phyloP scores from a whole-genome alignment of 2,113 vertebrate species.

The Kryptolebias marmoratus region DNA sequence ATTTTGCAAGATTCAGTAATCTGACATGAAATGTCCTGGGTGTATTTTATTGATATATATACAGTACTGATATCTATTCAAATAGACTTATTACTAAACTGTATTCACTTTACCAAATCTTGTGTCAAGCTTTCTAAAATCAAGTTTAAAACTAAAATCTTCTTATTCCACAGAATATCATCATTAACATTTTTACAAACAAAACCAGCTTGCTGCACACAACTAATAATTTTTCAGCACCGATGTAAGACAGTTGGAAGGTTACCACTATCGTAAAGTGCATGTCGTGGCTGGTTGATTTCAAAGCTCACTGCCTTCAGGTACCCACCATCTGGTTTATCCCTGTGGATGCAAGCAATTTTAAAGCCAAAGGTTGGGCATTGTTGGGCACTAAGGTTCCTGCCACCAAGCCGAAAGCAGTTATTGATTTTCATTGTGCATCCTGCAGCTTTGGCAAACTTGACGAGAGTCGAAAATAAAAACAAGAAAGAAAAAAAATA shows the following conservation, averaged over 20 bases:
- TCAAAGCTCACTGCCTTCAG: slow-evolving; percentile 35
- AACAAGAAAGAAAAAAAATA: neutral
- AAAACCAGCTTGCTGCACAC: slow-evolving; percentile 5
- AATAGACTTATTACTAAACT: neutral
- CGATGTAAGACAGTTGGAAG: slow-evolving; percentile 32
- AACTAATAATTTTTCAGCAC: slow-evolving; percentile 19
- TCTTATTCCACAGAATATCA: slow-evolving; percentile 1
- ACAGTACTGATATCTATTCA: too few relatives aligned
- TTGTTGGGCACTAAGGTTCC: slow-evolving; percentile 19
- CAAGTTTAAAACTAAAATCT: neutral
- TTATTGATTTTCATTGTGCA: slow-evolving; percentile 53
- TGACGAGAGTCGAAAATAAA: neutral
- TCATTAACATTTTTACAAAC: slow-evolving; percentile 34
- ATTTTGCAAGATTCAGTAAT: too few relatives aligned
- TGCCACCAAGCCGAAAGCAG: slow-evolving; percentile 36
- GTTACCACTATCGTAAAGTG: slow-evolving; percentile 38
- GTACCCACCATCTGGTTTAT: slow-evolving; percentile 56
- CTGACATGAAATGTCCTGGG: too few relatives aligned
- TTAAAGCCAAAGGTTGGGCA: slow-evolving; percentile 35
- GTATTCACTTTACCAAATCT: neutral
- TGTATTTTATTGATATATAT: too few relatives aligned
- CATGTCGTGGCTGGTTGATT: slow-evolving; percentile 26
- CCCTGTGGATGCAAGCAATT: slow-evolving; percentile 29
- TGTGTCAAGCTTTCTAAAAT: neutral
- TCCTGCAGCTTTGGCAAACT: slow-evolving; percentile 22